These are phyloP conservation scores for Notiomystis cincta DNA, from an alignment of 2,113 vertebrate genomes.

Conservation along the genomic window DNA sequence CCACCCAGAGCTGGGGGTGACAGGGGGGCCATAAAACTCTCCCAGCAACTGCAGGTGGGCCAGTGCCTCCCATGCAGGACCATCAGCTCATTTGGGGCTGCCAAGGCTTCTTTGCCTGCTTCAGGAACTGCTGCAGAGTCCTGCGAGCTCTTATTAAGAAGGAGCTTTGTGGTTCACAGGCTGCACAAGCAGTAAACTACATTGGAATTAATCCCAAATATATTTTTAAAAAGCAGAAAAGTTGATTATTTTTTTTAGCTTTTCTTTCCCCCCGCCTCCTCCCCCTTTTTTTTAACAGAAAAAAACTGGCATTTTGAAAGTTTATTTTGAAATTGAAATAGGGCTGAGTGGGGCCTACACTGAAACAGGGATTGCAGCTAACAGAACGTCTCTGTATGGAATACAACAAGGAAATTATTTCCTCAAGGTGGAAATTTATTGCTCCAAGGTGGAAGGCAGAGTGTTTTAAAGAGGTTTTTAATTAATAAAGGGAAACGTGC, in stretches of 20 bases:
- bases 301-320: not conserved
- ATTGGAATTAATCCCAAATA: not conserved
- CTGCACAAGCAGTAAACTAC: not conserved
- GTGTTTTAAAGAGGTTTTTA: slow-evolving; percentile 66
- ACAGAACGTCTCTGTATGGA: slow-evolving; percentile 62
- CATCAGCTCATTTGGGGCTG: not conserved
- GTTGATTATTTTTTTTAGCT: not conserved
- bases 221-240: slow-evolving; percentile 1
- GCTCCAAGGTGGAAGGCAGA: slow-evolving; percentile 49
- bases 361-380: not conserved
- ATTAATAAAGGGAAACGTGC: slow-evolving; percentile 58
- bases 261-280: rapidly evolving
- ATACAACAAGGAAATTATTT: slow-evolving; percentile 64
- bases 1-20: not conserved
- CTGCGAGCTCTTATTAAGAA: not conserved
- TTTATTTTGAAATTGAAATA: slow-evolving; percentile 41
- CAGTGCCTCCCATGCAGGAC: not conserved
- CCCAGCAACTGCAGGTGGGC: not conserved
- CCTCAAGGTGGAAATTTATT: slow-evolving; percentile 61
- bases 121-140: not conserved
- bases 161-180: not conserved
- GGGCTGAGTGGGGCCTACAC: slow-evolving; percentile 12
- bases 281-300: not conserved
- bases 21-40: not conserved
- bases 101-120: not conserved